phyloP scores from a whole-genome alignment of 2,113 vertebrate genomes.

The Silurus meridionalis region DNA sequence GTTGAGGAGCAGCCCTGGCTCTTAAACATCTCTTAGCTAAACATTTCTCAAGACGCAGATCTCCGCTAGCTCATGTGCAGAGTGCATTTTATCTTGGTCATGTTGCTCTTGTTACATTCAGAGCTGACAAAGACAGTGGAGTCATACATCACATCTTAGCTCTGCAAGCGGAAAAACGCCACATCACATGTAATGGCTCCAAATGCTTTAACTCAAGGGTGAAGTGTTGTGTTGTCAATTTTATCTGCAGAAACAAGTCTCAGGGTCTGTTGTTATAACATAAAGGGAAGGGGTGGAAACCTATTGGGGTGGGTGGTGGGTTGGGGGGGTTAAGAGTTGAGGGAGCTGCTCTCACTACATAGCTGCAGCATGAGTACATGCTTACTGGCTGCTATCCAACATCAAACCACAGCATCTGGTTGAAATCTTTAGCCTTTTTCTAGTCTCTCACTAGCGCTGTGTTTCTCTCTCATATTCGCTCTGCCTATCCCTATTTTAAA shows the following conservation, averaged over 20 bases:
- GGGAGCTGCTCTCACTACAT: slow-evolving; percentile 68
- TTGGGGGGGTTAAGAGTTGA: slow-evolving; percentile 29
- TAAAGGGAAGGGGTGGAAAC: slow-evolving; percentile 32
- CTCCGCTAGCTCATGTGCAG: not conserved
- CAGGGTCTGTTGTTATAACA: slow-evolving; percentile 14
- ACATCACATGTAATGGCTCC: not conserved
- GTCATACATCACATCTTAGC: not conserved
- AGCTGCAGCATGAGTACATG: slow-evolving; percentile 77
- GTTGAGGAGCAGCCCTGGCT: slow-evolving; percentile 37
- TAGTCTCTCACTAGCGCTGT: slow-evolving; percentile 39
- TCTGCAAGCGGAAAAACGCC: not conserved
- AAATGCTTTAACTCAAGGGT: not conserved
- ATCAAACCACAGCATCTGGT: slow-evolving; percentile 72
- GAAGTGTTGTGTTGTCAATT: slow-evolving; percentile 8
- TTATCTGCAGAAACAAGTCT: not conserved
- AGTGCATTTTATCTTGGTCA: slow-evolving; percentile 1
- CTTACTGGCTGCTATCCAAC: slow-evolving; percentile 71
- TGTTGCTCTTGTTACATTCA: not conserved
- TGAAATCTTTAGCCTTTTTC: slow-evolving; percentile 62
- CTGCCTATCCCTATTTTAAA: slow-evolving; percentile 28
- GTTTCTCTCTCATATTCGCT: slow-evolving; percentile 8
- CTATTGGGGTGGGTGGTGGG: not conserved
- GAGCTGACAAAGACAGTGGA: not conserved
- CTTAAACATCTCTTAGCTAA: slow-evolving; percentile 35
- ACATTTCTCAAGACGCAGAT: not conserved